phyloP scores from a whole-genome alignment of 2,113 vertebrate genomes.

The Rhinogobius similis region DNA sequence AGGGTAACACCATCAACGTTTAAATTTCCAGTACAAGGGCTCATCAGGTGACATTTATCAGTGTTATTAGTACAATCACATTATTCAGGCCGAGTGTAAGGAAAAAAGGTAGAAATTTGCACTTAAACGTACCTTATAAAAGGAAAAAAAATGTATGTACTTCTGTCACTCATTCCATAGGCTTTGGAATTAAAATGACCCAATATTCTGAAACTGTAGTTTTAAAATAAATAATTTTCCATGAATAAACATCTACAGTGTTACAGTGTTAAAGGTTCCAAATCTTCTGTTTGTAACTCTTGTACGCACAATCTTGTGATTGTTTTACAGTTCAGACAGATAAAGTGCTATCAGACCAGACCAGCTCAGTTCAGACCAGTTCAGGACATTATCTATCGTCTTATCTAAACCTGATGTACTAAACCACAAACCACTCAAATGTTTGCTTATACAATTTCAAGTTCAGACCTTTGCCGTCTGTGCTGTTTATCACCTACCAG shows the following conservation, averaged over 20 bases:
- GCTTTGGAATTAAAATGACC: too few species aligned
- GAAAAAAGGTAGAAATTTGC: neutral
- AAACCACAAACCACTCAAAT: neutral
- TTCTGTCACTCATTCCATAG: too few species aligned
- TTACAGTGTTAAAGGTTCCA: too few species aligned
- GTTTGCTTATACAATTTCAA: neutral
- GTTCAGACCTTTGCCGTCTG: neutral
- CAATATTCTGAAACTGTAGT: too few species aligned
- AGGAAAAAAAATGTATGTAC: too few species aligned
- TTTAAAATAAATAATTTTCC: too few species aligned
- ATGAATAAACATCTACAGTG: too few species aligned
- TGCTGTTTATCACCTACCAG: constrained; percentile 7
- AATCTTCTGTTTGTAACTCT: too few species aligned
- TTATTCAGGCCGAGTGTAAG: neutral
- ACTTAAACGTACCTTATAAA: too few species aligned
- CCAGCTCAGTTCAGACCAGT: neutral
- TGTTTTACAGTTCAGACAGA: too few species aligned
- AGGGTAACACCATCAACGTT: constrained; percentile 28
- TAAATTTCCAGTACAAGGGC: neutral
- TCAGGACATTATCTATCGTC: neutral
- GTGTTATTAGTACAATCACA: neutral
- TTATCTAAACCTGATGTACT: neutral
- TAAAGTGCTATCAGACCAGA: too few species aligned
- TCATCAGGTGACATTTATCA: neutral
- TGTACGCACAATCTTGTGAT: too few species aligned